Evolutionary conservation across 1,140 invertebrate species (phyloP), one percentile per base, ranked within the genome.

Genomic region (Drosophila parabipectinata): DNA sequence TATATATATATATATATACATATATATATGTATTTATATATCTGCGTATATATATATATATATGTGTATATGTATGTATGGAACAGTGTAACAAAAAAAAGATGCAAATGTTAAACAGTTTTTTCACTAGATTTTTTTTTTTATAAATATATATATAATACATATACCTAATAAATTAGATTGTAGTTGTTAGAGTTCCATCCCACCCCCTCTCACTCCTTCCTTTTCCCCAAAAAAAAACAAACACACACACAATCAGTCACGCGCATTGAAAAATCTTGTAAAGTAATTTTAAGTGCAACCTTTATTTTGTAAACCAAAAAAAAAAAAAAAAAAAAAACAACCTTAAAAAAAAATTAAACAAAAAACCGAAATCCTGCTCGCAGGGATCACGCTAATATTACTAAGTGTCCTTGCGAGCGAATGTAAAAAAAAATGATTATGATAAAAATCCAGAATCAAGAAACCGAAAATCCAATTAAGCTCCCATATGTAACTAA

Each of bases 331-430:
- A 28, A 18, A 44, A 44, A 12, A 10, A n/a, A 10, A 14, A 21
- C 15, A 2, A 34, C 1, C 8, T 9, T 4, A n/a, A 6, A 48
- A 55, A 55, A 44, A 45, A 28, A 55, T 32, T 12, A 28, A 44
- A 18, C 8, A 47, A 54, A 55, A 57, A 61, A 61, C 54, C 18
- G n/a, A 63, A 44, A 77, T 51, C 14, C 51, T 28, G 39, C 51
- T 64, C 72, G 59, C 72, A 69, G 55, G 55, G 52, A 44, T 72
- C 61, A 77, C 56, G 77, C 62, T 66, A 83, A 71, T 83, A 82
- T 79, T 84, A 84, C 75, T 76, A 75, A 85, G 74, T 80, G 77
- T 61, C 53, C 60, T 63, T 77, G 68, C 47, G 62, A 53, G 48
- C 44, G 24, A 30, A 30, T 74, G 59, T 61, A 63, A 57, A 44